Evolutionary conservation across 2,888 invertebrate genomes (phyloP).

Genomic region (Apamea crenata): DNA sequence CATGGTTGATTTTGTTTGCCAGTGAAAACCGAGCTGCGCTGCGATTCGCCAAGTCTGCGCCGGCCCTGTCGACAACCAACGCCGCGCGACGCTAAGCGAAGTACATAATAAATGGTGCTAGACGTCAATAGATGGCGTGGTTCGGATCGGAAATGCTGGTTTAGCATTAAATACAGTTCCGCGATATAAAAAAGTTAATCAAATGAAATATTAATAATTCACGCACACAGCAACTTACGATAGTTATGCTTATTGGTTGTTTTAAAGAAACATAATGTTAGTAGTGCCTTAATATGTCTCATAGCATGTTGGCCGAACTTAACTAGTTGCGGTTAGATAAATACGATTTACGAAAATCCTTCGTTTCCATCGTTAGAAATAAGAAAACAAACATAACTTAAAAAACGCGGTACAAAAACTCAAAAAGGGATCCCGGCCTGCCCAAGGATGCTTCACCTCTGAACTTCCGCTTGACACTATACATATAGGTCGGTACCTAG

Average conservation of each 20-base stretch:
- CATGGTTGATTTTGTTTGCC: not conserved
- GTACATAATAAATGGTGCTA: not conserved
- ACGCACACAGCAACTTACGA: not conserved
- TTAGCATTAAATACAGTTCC: not conserved
- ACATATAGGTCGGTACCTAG: not conserved
- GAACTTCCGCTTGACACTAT: not conserved
- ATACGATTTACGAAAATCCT: not conserved
- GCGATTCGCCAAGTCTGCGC: not conserved
- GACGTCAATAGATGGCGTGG: slow-evolving; percentile 37
- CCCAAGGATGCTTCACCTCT: not conserved
- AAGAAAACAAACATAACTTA: not conserved
- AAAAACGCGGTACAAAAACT: no score
- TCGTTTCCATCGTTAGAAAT: not conserved
- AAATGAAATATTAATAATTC: not conserved
- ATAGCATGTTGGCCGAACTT: not conserved
- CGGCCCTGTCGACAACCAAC: not conserved
- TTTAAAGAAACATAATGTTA: not conserved
- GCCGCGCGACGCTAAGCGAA: not conserved
- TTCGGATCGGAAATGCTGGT: not conserved
- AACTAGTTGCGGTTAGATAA: not conserved
- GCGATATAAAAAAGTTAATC: not conserved
- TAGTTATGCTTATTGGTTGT: not conserved
- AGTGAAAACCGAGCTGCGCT: not conserved
- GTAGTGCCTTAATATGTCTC: slow-evolving; percentile 2
- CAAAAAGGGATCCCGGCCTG: no score